Evolutionary conservation across 2,113 vertebrate species (phyloP).

Genomic region (Otocyon megalotis): DNA sequence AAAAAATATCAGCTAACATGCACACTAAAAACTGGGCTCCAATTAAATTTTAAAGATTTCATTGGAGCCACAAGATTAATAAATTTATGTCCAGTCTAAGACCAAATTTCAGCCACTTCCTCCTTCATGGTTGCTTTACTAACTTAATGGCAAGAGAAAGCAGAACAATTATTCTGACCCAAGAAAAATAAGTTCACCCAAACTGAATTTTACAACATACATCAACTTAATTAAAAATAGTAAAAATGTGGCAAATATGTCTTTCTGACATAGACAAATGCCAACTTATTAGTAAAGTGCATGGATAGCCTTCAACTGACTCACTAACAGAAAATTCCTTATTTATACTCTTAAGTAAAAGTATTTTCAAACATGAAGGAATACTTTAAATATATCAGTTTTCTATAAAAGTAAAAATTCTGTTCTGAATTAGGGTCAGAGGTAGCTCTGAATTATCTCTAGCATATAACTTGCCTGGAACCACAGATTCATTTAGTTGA

Average conservation of each 20-base stretch:
- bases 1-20: too few species aligned
- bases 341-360: neutral
- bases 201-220: neutral
- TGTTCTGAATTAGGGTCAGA: neutral
- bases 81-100: neutral
- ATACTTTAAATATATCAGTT: neutral
- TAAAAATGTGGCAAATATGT: neutral
- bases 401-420: neutral
- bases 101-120: conserved; percentile 35
- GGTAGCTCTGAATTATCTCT: neutral
- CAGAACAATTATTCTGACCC: neutral
- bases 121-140: neutral
- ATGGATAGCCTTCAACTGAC: neutral
- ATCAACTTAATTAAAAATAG: conserved; percentile 31
- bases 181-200: neutral
- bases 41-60: neutral
- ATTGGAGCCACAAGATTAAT: neutral
- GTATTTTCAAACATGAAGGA: neutral
- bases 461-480: neutral
- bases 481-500: neutral
- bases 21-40: neutral
- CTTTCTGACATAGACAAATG: neutral
- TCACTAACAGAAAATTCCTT: neutral
- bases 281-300: neutral
- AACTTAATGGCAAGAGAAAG: conserved; percentile 42